A percentile compares a stretch with the other conserved stretches of the same genome.
Evolutionary conservation across 1,140 invertebrate species (phyloP).

Genomic region (Ceratoteleas bidentatus): DNA sequence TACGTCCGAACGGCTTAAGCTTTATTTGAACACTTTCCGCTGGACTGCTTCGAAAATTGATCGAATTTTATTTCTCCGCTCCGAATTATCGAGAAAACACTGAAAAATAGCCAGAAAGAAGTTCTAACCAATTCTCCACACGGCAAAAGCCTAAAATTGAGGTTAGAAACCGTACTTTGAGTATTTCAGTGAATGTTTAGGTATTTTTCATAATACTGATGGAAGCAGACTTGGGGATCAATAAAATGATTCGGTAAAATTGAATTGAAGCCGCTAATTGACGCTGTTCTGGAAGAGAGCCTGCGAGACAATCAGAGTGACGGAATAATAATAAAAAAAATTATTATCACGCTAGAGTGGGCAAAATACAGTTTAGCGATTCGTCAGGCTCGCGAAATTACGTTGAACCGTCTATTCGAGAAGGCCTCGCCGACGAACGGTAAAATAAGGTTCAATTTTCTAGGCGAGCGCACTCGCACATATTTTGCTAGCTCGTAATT

Average conservation of each 20-base stretch:
- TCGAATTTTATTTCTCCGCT: neutral
- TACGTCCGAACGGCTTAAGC: slow-evolving; percentile 21
- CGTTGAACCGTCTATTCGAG: slow-evolving; percentile 64
- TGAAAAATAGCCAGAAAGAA: too few species aligned
- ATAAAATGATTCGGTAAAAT: neutral
- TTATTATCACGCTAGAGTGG: slow-evolving; percentile 10
- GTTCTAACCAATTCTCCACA: too few species aligned
- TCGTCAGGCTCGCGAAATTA: slow-evolving; percentile 68
- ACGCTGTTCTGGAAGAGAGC: slow-evolving; percentile 6
- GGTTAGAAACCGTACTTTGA: too few species aligned
- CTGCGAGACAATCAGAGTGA: slow-evolving; percentile 28
- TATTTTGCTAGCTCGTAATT: slow-evolving; percentile 68
- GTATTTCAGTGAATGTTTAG: too few species aligned
- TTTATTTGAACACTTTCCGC: slow-evolving; percentile 7
- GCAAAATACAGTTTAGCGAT: slow-evolving; percentile 70
- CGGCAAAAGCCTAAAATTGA: too few species aligned
- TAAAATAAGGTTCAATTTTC: slow-evolving; percentile 79
- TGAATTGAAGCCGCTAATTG: slow-evolving; percentile 32
- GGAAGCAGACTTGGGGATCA: neutral
- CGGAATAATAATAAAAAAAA: slow-evolving; percentile 51
- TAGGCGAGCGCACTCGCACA: slow-evolving; percentile 70
- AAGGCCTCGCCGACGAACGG: slow-evolving; percentile 41
- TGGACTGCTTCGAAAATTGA: neutral
- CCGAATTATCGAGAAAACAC: too few species aligned
- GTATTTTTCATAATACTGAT: too few species aligned